Percentiles rank a stretch among this genome's conserved stretches.
These are phyloP conservation scores for Drosophila affinis DNA, from an alignment of 2,888 invertebrate genomes.

Conservation along the genomic window DNA sequence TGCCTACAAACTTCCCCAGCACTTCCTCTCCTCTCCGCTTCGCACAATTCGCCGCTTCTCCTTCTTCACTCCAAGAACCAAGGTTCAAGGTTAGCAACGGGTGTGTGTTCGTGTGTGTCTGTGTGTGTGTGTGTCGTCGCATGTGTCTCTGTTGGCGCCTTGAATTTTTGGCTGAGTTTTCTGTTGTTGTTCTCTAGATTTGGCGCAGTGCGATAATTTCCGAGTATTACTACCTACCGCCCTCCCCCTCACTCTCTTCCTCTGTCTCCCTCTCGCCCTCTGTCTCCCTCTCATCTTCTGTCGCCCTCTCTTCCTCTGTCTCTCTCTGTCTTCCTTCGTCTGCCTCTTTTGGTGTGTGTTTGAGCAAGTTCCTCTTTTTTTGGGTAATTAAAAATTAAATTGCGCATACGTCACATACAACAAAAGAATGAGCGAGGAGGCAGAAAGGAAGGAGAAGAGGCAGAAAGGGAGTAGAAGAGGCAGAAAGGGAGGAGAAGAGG, in stretches of 20 bases:
- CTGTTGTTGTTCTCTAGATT: conserved; percentile 30
- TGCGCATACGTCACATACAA: conserved; percentile 75
- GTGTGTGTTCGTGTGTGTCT: conserved; percentile 22
- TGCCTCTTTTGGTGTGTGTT: conserved; percentile 17
- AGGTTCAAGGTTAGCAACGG: conserved; percentile 72
- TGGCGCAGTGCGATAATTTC: conserved; percentile 52
- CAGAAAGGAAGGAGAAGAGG: conserved; percentile 26
- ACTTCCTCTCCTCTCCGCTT: neutral
- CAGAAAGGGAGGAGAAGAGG: conserved; percentile 20
- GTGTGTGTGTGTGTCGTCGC: neutral
- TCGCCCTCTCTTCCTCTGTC: neutral
- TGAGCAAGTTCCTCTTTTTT: conserved; percentile 50
- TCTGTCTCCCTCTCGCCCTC: neutral
- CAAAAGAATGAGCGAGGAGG: conserved; percentile 29
- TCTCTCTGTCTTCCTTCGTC: neutral
- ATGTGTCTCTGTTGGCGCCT: conserved; percentile 27
- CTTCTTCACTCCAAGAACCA: conserved; percentile 23
- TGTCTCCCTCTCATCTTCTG: neutral
- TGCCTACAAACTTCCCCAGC: no score
- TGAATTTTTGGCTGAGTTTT: conserved; percentile 21
- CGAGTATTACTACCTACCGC: conserved; percentile 5
- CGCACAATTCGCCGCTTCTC: neutral
- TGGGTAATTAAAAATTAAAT: conserved; percentile 78
- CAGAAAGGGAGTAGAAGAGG: conserved; percentile 14
- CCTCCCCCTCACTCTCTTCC: no score